Conservation (phyloP, 1,140 invertebrate genomes). For the Cydia strobilella region DNA sequence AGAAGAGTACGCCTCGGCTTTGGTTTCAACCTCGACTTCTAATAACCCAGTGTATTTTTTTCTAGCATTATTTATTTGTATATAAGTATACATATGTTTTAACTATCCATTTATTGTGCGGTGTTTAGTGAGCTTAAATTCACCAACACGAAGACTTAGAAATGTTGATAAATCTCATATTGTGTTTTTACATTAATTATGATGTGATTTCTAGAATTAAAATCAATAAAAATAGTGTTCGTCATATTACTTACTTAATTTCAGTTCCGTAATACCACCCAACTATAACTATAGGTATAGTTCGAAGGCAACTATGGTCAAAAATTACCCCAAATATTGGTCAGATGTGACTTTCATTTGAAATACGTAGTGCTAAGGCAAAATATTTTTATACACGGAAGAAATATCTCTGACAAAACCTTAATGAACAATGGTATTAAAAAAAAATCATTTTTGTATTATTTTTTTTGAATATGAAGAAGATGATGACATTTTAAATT, state of each 20-base stretch:
- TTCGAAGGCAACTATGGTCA: too few species aligned
- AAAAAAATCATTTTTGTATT: too few species aligned
- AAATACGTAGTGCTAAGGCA: too few species aligned
- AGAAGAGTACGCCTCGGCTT: constrained; percentile 63
- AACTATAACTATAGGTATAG: too few species aligned
- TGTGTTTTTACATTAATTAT: constrained; percentile 4
- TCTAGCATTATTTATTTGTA: constrained; percentile 73
- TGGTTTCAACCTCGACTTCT: constrained; percentile 71
- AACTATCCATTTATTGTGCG: constrained; percentile 67
- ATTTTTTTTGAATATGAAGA: too few species aligned
- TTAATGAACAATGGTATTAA: too few species aligned
- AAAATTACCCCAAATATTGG: too few species aligned
- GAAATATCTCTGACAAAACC: too few species aligned
- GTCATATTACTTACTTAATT: background rate
- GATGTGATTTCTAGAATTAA: constrained; percentile 7
- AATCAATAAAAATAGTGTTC: constrained; percentile 18
- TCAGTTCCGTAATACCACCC: background rate
- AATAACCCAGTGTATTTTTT: constrained; percentile 51
- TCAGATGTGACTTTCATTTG: too few species aligned
- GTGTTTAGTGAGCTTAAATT: constrained; percentile 54
- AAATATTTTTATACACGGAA: too few species aligned
- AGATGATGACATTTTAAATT: too few species aligned
- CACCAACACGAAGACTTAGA: constrained; percentile 26
- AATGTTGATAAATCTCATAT: constrained; percentile 11
- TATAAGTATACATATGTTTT: constrained; percentile 79